Evolutionary conservation across 2,888 invertebrate genomes (phyloP).

Genomic region (Pecten maximus): DNA sequence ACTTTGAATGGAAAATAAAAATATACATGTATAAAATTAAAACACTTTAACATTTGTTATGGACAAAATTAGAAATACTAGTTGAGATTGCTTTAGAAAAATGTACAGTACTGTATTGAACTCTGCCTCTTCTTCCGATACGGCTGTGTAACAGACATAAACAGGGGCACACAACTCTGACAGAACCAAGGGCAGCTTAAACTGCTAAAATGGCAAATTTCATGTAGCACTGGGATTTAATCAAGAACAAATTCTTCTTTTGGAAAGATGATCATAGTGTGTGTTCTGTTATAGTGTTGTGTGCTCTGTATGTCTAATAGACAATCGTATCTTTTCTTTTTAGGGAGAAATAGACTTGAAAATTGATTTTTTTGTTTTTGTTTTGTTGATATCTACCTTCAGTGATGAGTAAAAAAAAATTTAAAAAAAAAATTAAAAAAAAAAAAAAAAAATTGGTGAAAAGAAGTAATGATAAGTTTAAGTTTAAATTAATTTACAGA

Average conservation of each 20-base stretch:
- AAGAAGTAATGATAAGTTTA: not conserved
- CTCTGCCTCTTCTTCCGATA: not conserved
- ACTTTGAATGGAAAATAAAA: too few species aligned
- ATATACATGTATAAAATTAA: too few species aligned
- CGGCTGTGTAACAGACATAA: not conserved
- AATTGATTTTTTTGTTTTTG: not conserved
- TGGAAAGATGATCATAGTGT: not conserved
- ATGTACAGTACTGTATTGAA: not conserved
- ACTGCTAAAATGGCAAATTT: not conserved
- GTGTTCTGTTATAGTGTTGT: not conserved
- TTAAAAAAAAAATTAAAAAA: not conserved
- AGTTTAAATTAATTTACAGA: not conserved
- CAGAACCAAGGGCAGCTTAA: not conserved
- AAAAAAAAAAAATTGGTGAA: too few species aligned
- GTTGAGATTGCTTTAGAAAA: not conserved
- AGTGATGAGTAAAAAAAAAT: not conserved
- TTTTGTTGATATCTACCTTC: too few species aligned
- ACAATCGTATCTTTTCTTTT: not conserved
- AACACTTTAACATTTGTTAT: too few species aligned
- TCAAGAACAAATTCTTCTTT: too few species aligned
- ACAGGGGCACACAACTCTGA: not conserved
- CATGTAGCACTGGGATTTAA: too few species aligned
- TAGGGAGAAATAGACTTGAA: not conserved
- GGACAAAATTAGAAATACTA: not conserved
- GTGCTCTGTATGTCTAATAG: not conserved